phyloP scores from a whole-genome alignment of 2,888 invertebrate genomes.

The Zygaena filipendulae region DNA sequence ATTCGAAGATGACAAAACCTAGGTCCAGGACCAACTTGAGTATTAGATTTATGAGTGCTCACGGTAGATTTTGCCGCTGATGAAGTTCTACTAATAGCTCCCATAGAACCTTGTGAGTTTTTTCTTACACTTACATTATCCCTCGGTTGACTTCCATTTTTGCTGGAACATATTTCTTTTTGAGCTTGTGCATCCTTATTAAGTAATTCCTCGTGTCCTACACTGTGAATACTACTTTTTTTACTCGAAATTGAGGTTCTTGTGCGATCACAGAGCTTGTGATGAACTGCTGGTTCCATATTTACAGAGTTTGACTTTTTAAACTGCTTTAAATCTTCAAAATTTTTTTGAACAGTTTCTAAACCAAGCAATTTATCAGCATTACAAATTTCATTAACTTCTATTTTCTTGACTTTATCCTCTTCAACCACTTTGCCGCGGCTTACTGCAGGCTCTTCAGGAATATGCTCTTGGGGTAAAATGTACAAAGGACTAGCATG shows the following conservation, averaged over 20 bases:
- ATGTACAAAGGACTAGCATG: slow-evolving; percentile 39
- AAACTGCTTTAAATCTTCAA: slow-evolving; percentile 31
- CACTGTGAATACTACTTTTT: slow-evolving; percentile 47
- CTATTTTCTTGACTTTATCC: slow-evolving; percentile 25
- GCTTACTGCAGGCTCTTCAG: neutral
- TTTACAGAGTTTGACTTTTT: slow-evolving; percentile 33
- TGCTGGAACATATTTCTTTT: slow-evolving; percentile 31
- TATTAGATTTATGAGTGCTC: slow-evolving; percentile 58
- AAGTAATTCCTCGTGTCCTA: slow-evolving; percentile 40
- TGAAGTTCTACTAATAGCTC: slow-evolving; percentile 54
- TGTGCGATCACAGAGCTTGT: slow-evolving; percentile 69
- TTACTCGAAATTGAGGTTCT: slow-evolving; percentile 52
- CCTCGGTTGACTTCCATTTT: slow-evolving; percentile 26
- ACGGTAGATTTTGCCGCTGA: slow-evolving; percentile 60
- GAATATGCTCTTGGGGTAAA: slow-evolving; percentile 26
- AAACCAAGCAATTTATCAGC: slow-evolving; percentile 14
- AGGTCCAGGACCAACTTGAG: slow-evolving; percentile 71
- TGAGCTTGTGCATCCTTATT: slow-evolving; percentile 31
- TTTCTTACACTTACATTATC: slow-evolving; percentile 38
- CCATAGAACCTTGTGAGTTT: slow-evolving; percentile 56
- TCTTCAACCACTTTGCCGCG: slow-evolving; percentile 22
- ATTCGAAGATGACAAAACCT: slow-evolving; percentile 81
- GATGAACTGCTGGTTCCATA: slow-evolving; percentile 66
- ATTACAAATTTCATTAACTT: slow-evolving; percentile 19
- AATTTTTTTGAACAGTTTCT: slow-evolving; percentile 24